Evolutionary conservation across 1,140 invertebrate species (phyloP).

Genomic region (Rhynchophorus ferrugineus): DNA sequence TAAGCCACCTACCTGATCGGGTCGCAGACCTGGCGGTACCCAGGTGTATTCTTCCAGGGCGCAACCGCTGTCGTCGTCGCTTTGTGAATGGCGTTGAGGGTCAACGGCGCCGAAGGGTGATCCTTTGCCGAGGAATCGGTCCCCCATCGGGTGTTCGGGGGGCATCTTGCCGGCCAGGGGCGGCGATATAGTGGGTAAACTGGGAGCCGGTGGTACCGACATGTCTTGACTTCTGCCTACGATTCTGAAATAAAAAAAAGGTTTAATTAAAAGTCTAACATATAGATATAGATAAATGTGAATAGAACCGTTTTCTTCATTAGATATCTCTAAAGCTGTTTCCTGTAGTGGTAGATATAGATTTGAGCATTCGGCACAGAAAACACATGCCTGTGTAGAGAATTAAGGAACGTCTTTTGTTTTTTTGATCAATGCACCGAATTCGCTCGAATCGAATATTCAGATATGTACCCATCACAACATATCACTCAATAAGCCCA

Average conservation of each 20-base stretch:
- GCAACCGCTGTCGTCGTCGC: conserved; percentile 94
- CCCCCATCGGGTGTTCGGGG: conserved; percentile 41
- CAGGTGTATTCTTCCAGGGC: conserved; percentile 96
- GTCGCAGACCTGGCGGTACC: conserved; percentile 91
- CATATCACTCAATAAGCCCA: too few species aligned
- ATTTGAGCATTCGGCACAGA: too few species aligned
- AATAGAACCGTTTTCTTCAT: too few species aligned
- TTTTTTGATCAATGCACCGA: too few species aligned
- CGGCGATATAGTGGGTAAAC: conserved; percentile 36
- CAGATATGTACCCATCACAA: too few species aligned
- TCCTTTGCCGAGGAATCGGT: conserved; percentile 44
- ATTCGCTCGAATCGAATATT: too few species aligned
- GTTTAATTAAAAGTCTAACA: conserved; percentile 35
- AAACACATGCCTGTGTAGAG: too few species aligned
- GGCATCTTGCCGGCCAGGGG: conserved; percentile 37
- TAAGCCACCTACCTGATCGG: conserved; percentile 74
- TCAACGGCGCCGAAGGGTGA: conserved; percentile 44
- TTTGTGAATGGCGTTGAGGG: conserved; percentile 83
- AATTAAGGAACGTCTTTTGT: too few species aligned
- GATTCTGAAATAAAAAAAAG: conserved; percentile 45
- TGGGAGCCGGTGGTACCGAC: conserved; percentile 26
- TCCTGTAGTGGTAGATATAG: too few species aligned
- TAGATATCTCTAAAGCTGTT: too few species aligned
- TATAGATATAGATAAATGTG: too few species aligned
- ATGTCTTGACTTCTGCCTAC: conserved; percentile 42